Evolutionary conservation across 2,888 invertebrate species (phyloP).

Genomic region (Mythimna albipuncta): DNA sequence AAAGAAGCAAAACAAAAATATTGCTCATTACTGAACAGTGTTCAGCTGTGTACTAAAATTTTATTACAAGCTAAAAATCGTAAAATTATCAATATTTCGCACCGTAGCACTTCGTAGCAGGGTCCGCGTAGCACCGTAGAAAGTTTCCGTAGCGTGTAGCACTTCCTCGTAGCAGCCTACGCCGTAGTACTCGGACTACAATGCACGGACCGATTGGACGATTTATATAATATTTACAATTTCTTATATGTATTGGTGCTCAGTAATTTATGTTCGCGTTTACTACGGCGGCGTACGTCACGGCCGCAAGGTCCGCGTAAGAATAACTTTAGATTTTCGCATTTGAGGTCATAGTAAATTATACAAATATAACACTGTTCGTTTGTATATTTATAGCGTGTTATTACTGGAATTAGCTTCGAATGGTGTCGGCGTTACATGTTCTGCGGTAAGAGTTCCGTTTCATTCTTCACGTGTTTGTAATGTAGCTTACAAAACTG

Average conservation of each 20-base stretch:
- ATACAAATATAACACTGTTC: slow-evolving; percentile 55
- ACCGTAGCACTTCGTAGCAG: slow-evolving; percentile 56
- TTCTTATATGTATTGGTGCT: slow-evolving; percentile 49
- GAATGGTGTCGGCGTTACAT: slow-evolving; percentile 23
- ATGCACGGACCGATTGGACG: slow-evolving; percentile 32
- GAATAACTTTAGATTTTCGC: slow-evolving; percentile 59
- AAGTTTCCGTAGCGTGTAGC: slow-evolving; percentile 53
- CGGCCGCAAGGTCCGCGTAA: slow-evolving; percentile 58
- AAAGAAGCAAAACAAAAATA: background rate
- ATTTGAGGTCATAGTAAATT: slow-evolving; percentile 58
- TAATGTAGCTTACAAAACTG: background rate
- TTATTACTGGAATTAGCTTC: slow-evolving; percentile 45
- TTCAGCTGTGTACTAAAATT: background rate
- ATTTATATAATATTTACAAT: slow-evolving; percentile 51
- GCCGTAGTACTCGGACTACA: slow-evolving; percentile 53
- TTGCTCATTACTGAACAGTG: background rate
- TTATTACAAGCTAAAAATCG: background rate
- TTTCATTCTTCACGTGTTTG: slow-evolving; percentile 2
- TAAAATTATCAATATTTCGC: background rate
- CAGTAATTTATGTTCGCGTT: slow-evolving; percentile 56
- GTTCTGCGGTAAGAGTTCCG: slow-evolving; percentile 21
- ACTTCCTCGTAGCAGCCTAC: slow-evolving; percentile 55
- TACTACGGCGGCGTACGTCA: slow-evolving; percentile 57
- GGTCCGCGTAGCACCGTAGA: slow-evolving; percentile 62
- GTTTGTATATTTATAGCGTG: slow-evolving; percentile 46